Conservation (phyloP, 2,888 invertebrate genomes). For the Aporophyla nigra region DNA sequence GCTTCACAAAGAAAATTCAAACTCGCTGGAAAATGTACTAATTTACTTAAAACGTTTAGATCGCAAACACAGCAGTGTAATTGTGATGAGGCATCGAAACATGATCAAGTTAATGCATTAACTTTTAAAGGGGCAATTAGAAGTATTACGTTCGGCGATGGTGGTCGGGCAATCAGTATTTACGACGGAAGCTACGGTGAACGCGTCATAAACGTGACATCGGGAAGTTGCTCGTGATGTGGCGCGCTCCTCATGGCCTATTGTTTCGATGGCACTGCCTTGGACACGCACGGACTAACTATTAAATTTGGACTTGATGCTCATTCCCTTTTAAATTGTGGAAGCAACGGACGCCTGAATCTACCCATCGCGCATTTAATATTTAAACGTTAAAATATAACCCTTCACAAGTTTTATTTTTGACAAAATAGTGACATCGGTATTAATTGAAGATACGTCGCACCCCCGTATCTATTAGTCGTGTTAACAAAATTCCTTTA, state of each 20-base stretch:
- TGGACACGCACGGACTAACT: conserved; percentile 84
- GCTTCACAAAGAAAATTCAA: conserved; percentile 55
- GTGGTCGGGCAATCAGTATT: conserved; percentile 86
- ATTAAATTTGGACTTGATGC: conserved; percentile 80
- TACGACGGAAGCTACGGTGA: conserved; percentile 81
- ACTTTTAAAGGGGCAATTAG: conserved; percentile 88
- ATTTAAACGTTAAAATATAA: conserved; percentile 29
- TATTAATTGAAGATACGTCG: conserved; percentile 71
- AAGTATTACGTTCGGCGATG: conserved; percentile 82
- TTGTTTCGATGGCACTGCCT: conserved; percentile 85
- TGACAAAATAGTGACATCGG: conserved; percentile 44
- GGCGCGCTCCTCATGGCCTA: conserved; percentile 83
- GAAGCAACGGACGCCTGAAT: conserved; percentile 71
- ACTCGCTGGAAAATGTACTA: conserved; percentile 66
- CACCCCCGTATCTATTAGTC: conserved; percentile 68
- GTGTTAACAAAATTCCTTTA: conserved; percentile 83
- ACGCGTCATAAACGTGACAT: conserved; percentile 84
- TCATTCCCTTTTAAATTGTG: conserved; percentile 82
- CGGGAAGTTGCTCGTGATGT: conserved; percentile 79
- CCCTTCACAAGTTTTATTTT: conserved; percentile 30
- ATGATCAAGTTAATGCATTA: conserved; percentile 88
- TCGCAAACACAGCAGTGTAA: conserved; percentile 78
- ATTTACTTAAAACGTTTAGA: conserved; percentile 77
- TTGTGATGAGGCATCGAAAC: conserved; percentile 78
- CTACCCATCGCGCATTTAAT: conserved; percentile 50